Conservation (phyloP, 1,140 invertebrate genomes). For the Temnothorax nylanderi region DNA sequence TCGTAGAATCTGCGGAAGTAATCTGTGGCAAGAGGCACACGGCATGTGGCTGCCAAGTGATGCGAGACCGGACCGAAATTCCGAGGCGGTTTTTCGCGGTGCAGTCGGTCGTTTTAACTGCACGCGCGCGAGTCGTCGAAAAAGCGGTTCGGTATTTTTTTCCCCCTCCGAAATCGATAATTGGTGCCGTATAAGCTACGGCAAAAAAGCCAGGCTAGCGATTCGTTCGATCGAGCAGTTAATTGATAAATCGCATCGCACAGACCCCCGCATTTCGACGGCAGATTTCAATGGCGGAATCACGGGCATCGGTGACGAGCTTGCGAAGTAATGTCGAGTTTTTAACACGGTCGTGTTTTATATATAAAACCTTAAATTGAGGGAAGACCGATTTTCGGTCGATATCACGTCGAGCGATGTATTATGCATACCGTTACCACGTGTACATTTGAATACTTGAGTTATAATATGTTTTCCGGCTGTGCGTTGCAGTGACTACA, state of each 20-base stretch:
- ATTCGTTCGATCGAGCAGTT: constrained; percentile 64
- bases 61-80: constrained; percentile 35
- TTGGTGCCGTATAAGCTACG: constrained; percentile 48
- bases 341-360: constrained; percentile 62
- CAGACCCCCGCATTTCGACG: constrained; percentile 42
- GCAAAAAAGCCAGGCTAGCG: constrained; percentile 46
- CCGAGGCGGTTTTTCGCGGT: constrained; percentile 50
- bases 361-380: constrained; percentile 48
- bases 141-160: constrained; percentile 37
- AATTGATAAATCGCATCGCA: constrained; percentile 64
- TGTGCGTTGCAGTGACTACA: constrained; percentile 1
- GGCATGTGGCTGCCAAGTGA: constrained; percentile 18
- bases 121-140: constrained; percentile 47
- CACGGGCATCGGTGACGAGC: constrained; percentile 35
- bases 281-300: constrained; percentile 67
- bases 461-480: constrained; percentile 13
- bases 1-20: constrained; percentile 48
- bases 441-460: constrained; percentile 39
- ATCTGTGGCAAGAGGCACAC: constrained; percentile 20
- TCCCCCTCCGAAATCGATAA: constrained; percentile 48
- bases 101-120: constrained; percentile 58
- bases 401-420: not conserved
- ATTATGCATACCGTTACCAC: constrained; percentile 10
- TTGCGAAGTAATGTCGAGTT: constrained; percentile 48
- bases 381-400: constrained; percentile 43